Percentiles rank a stretch among this genome's conserved stretches.
Evolutionary conservation across 2,113 vertebrate species (phyloP).

Genomic region (Phrynosoma blainvillii): DNA sequence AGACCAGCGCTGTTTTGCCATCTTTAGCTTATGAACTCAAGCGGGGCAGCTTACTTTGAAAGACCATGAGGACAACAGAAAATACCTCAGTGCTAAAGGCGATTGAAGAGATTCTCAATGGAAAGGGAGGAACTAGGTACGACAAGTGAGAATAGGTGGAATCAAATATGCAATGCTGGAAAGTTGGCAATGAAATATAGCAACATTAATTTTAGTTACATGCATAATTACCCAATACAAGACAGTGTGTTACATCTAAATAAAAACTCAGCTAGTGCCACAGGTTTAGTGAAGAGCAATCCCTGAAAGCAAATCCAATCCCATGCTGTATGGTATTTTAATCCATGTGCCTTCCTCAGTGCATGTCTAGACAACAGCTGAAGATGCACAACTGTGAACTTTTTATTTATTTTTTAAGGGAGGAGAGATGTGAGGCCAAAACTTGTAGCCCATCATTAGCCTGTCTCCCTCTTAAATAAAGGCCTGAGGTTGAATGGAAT

Average conservation of each 20-base stretch:
- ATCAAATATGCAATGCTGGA: background rate
- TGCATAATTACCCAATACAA: background rate
- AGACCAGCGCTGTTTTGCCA: background rate
- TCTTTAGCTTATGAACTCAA: background rate
- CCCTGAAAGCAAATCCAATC: background rate
- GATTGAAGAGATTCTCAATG: background rate
- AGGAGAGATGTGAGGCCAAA: background rate
- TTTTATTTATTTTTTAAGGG: background rate
- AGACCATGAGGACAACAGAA: background rate
- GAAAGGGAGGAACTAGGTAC: too few relatives aligned
- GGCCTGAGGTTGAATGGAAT: background rate
- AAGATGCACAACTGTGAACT: background rate
- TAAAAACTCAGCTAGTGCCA: background rate
- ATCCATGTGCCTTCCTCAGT: background rate
- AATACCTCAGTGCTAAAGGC: background rate
- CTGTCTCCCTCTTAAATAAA: background rate
- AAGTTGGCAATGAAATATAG: background rate
- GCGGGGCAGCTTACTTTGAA: background rate
- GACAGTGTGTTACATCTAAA: background rate
- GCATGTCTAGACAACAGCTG: background rate
- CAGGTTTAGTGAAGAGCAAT: background rate
- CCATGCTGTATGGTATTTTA: background rate
- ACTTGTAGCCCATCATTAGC: background rate
- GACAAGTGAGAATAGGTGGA: background rate
- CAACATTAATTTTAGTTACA: background rate